These are phyloP conservation scores for Sebastes paucispinis DNA, from an alignment of 2,797 vertebrate genomes.

Conservation along the genomic window DNA sequence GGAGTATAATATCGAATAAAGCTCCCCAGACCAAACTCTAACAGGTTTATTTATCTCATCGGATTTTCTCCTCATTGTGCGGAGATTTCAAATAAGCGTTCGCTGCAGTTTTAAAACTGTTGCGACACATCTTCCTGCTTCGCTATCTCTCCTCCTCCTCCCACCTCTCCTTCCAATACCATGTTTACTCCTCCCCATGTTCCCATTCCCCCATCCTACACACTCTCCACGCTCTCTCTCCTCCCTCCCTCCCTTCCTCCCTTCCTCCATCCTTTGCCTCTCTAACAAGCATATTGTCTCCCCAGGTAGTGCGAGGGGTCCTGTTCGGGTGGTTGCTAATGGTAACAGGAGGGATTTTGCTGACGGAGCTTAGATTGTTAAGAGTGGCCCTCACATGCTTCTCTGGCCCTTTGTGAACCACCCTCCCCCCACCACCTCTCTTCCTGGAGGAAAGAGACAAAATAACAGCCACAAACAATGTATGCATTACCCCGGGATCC, in stretches of 20 bases:
- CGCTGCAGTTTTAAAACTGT: constrained; percentile 3
- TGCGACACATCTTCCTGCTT: background rate
- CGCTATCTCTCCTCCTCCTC: constrained; percentile 1
- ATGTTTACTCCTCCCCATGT: constrained; percentile 24
- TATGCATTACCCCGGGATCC: background rate
- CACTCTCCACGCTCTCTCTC: background rate
- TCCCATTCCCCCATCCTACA: constrained; percentile 29
- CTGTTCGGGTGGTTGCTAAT: constrained; percentile 70
- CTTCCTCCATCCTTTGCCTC: constrained; percentile 40
- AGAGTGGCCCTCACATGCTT: constrained; percentile 46
- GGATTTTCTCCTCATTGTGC: constrained; percentile 15
- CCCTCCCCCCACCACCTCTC: background rate
- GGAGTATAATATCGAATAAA: constrained; percentile 46
- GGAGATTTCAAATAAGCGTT: constrained; percentile 13
- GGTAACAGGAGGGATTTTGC: constrained; percentile 68
- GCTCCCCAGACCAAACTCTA: constrained; percentile 2
- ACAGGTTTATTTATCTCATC: constrained; percentile 40
- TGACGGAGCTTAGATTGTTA: constrained; percentile 59
- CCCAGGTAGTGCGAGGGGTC: constrained; percentile 54
- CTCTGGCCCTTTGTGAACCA: constrained; percentile 20
- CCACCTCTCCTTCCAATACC: background rate
- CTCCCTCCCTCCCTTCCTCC: background rate
- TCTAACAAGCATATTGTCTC: constrained; percentile 71
- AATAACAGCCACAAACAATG: background rate
- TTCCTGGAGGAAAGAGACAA: constrained; percentile 2